Base-by-base conservation (phyloP, 2,797 vertebrate species). In the Odontamblyopus lacepedii region DNA sequence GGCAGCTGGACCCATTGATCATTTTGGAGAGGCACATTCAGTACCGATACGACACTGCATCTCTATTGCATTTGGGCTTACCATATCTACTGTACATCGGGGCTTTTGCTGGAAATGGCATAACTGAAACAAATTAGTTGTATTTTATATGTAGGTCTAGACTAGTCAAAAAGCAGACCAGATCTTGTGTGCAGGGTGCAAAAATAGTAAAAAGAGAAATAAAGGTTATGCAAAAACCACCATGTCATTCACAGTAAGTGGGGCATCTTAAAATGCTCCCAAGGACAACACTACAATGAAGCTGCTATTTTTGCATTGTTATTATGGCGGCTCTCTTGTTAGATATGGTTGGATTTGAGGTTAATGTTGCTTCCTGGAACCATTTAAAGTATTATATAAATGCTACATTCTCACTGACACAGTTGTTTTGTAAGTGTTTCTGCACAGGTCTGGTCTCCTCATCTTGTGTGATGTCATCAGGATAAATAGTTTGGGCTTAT, bases 401-500 rank as follows among this genome's bases (percentile, higher is more conserved):
- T 63, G 7, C 23, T 27, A 1, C 55, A 26, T 3, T 26, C 23
- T 26, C 53, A 15, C 18, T 55, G 4, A 23, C 16, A 23, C 9
- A 18, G 12, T 62, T 63, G 16, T 35, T 63, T 38, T 41, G 61
- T 53, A n/a, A 44, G 23, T 41, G 30, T 80, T 50, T 71, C 32
- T n/a, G 5, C n/a, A 1, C 19, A 68, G 57, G 26, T 38, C 44
- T 63, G 69, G 38, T 73, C 18, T 35, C 69, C 16, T 44, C 29
- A 38, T 27, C 51, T 16, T 65, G 57, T 29, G n/a, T 85, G 72
- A 71, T 81, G 80, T 74, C 79, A 86, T 27, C 26, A 71, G 56
- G 67, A 77, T 78, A 83, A 87, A 87, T 76, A 62, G 72, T 69
- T 8, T 2, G 55, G 75, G 60, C 70, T 80, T 86, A 89, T 87